phyloP scores from a whole-genome alignment of 2,113 vertebrate species.

The Eurystomus gularis region DNA sequence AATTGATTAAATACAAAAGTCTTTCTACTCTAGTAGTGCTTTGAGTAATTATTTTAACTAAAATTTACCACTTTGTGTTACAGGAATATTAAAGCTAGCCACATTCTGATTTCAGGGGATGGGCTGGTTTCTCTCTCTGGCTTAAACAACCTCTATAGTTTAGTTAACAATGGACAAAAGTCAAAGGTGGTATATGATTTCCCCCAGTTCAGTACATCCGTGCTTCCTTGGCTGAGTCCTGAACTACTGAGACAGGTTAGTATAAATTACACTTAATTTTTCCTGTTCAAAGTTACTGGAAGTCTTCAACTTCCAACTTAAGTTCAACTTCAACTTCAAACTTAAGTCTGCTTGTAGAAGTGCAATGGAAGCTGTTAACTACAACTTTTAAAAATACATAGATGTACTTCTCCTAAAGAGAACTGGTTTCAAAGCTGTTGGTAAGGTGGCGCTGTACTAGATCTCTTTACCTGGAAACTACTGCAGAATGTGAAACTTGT shows the following conservation, averaged over 20 bases:
- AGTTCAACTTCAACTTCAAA: not conserved
- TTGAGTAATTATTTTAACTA: conserved; percentile 47
- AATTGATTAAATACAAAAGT: not conserved
- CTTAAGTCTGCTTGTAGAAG: not conserved
- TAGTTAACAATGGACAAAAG: conserved; percentile 91
- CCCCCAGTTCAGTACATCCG: conserved; percentile 90
- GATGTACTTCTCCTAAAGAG: not conserved
- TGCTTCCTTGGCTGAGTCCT: conserved; percentile 97
- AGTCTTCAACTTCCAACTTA: not conserved
- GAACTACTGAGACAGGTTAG: conserved; percentile 95
- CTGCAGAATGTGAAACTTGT: not conserved
- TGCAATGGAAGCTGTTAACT: not conserved
- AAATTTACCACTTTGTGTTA: conserved; percentile 72
- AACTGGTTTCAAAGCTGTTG: not conserved
- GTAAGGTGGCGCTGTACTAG: not conserved
- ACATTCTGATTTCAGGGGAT: conserved; percentile 93
- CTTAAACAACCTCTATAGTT: conserved; percentile 89
- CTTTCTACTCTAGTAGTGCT: not conserved
- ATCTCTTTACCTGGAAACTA: not conserved
- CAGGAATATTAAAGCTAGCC: conserved; percentile 97
- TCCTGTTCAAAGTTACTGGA: conserved; percentile 14
- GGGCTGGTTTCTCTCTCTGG: conserved; percentile 94
- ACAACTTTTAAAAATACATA: not conserved
- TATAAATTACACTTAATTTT: conserved; percentile 30
- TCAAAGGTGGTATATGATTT: conserved; percentile 90